Evolutionary conservation across 1,140 invertebrate genomes (phyloP).

Genomic region (Cheumatopsyche charites): DNA sequence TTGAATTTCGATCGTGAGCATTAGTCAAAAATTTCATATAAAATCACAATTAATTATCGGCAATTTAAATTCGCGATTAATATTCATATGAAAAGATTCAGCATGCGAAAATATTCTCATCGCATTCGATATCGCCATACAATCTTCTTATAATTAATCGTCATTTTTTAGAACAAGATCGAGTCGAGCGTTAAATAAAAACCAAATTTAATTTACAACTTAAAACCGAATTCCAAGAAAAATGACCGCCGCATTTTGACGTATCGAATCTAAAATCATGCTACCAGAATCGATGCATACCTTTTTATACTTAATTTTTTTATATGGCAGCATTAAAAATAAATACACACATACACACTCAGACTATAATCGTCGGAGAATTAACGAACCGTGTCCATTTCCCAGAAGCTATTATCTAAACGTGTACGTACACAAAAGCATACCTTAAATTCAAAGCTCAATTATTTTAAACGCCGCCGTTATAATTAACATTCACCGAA

Average conservation of each 20-base stretch:
- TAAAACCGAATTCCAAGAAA: background rate
- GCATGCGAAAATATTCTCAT: too few species aligned
- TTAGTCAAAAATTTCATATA: too few species aligned
- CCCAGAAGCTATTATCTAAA: constrained; percentile 13
- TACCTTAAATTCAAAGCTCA: constrained; percentile 6
- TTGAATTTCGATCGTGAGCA: too few species aligned
- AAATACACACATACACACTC: constrained; percentile 1
- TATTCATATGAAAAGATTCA: too few species aligned
- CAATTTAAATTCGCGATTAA: too few species aligned
- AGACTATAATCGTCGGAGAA: background rate
- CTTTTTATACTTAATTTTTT: background rate
- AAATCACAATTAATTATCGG: too few species aligned
- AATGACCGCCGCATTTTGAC: background rate
- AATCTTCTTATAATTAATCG: too few species aligned
- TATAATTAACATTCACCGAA: too few species aligned
- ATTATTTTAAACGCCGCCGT: background rate
- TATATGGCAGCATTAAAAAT: background rate
- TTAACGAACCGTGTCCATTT: constrained; percentile 11
- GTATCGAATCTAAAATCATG: constrained; percentile 20
- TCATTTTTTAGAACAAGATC: too few species aligned
- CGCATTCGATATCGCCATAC: too few species aligned
- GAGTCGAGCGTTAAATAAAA: background rate
- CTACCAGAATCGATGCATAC: background rate
- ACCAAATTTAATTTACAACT: background rate
- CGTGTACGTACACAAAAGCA: constrained; percentile 18